Base-by-base conservation (phyloP, 1,140 invertebrate genomes). In the Sarcophaga bullata region DNA sequence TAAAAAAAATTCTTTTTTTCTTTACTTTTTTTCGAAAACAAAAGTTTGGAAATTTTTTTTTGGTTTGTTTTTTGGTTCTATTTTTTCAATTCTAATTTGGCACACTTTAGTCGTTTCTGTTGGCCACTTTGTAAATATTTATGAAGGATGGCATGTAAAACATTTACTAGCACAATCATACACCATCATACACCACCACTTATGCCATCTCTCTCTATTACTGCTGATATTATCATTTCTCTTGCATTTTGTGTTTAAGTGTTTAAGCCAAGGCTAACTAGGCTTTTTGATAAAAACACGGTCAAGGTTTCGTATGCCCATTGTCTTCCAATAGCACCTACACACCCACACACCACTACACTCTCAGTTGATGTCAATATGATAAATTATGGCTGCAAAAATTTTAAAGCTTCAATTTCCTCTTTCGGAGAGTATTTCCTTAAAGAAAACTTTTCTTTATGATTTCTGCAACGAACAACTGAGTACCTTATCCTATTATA, bases 11-110 rank as follows among this genome's bases (percentile, higher is more conserved):
- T 13, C 13, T n/a, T 58, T 58, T 58, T 13, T 58, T 58, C 6
- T n/a, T 11, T 58, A 3, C 6, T 58, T 58, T 6, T 58, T 58
- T 58, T 58, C 10, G n/a, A n/a, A 37, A 37, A 37, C 25, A 37
- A 37, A 37, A 37, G 25, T 37, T 37, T 37, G 25, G 25, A 37
- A 37, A n/a, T n/a, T 37, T 37, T 37, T 37, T 37, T 37, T 37
- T 1, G 1, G 25, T 37, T 37, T 37, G 1, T 37, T 37, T 37
- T 37, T 37, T 4, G 25, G 25, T 37, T 58, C 7, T n/a, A 15
- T 58, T 58, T 58, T 58, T 58, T 58, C 10, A 58, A n/a, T 58
- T 58, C 13, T 58, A 58, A 58, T 58, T 58, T 58, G 54, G 54
- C 54, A 58, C 54, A 58, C 54, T 58, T 58, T 58, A 58, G 13